Evolutionary conservation across 2,888 invertebrate genomes (phyloP).

Genomic region (Cephonodes hylas): DNA sequence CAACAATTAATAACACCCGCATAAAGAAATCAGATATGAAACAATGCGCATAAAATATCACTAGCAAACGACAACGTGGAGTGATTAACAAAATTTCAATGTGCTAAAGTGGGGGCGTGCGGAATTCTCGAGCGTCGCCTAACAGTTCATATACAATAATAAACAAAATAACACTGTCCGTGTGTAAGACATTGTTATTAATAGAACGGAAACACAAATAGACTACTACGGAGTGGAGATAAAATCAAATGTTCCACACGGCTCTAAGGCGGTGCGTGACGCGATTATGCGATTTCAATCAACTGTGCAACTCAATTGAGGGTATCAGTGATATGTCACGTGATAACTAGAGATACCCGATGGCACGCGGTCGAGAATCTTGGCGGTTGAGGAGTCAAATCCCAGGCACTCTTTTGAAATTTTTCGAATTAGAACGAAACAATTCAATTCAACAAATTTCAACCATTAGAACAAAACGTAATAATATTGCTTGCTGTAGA

Average conservation of each 20-base stretch:
- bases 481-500: too few relatives aligned
- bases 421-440: too few relatives aligned
- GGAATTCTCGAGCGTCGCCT: not conserved
- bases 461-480: too few relatives aligned
- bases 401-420: too few relatives aligned
- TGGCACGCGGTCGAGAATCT: too few relatives aligned
- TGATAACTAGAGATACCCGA: not conserved
- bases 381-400: not conserved
- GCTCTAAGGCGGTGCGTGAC: not conserved
- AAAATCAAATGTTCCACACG: not conserved
- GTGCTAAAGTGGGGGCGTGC: not conserved
- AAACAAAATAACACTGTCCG: slow-evolving; percentile 1
- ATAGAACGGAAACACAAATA: not conserved
- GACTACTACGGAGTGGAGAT: not conserved
- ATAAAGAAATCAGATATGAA: too few relatives aligned
- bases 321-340: too few relatives aligned
- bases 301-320: not conserved
- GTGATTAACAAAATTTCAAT: not conserved
- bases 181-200: not conserved
- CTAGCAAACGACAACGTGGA: too few relatives aligned
- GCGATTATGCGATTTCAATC: not conserved
- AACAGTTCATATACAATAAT: not conserved
- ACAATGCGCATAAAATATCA: too few relatives aligned
- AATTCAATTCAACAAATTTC: too few relatives aligned
- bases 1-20: not conserved